phyloP scores from a whole-genome alignment of 2,888 invertebrate species.

The Tipula helvola region DNA sequence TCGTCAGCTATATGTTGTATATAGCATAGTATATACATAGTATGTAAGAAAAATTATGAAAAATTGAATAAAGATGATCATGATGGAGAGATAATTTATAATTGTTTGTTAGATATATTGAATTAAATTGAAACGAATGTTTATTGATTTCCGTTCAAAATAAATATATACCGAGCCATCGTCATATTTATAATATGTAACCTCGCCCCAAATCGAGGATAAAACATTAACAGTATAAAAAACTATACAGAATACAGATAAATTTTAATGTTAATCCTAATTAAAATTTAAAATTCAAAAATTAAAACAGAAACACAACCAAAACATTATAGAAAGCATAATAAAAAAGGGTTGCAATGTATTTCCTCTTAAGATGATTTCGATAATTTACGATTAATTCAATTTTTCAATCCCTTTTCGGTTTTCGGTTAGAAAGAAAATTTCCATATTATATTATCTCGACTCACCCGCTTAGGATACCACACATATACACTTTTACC shows the following conservation, averaged over 20 bases:
- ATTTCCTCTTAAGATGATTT: background rate
- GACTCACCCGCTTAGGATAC: background rate
- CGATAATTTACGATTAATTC: conserved; percentile 4
- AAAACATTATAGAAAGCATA: background rate
- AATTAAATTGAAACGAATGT: background rate
- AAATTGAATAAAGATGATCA: background rate
- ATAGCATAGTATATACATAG: no score
- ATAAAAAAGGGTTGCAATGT: background rate
- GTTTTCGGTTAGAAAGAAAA: background rate
- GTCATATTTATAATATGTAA: background rate
- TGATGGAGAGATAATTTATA: background rate
- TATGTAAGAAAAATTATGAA: background rate
- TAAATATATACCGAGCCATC: background rate
- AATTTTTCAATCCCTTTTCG: background rate
- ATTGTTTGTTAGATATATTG: background rate
- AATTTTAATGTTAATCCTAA: background rate
- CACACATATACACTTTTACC: background rate
- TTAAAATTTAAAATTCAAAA: background rate
- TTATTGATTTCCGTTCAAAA: background rate
- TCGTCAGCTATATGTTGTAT: background rate
- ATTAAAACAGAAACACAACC: background rate
- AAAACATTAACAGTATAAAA: background rate
- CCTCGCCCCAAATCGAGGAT: background rate
- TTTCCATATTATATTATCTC: background rate
- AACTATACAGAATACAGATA: background rate